Percentiles rank a stretch among this genome's conserved stretches.
These are phyloP conservation scores for Epinephelus lanceolatus DNA, from an alignment of 2,113 vertebrate genomes.

Conservation along the genomic window DNA sequence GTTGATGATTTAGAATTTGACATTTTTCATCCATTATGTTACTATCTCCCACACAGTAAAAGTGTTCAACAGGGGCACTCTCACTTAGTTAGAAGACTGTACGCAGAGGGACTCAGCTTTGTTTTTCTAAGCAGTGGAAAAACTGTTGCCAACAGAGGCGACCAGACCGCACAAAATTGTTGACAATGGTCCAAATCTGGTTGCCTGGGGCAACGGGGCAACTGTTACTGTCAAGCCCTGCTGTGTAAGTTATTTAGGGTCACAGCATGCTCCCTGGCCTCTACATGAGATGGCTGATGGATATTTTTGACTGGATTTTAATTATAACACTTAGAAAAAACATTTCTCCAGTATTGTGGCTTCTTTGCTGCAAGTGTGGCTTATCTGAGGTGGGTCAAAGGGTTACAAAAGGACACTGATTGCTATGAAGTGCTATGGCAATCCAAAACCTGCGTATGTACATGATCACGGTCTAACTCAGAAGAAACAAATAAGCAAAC, in stretches of 20 bases:
- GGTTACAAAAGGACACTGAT: neutral
- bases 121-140: conserved; percentile 49
- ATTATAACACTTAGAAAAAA: neutral
- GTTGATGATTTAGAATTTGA: neutral
- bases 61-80: conserved; percentile 22
- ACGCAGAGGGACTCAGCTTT: conserved; percentile 12
- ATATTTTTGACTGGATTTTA: conserved; percentile 35
- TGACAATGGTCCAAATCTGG: conserved; percentile 67
- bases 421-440: neutral
- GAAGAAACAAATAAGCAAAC: neutral
- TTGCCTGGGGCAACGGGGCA: conserved; percentile 48
- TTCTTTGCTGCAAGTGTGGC: neutral
- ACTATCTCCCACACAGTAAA: conserved; percentile 15
- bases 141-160: conserved; percentile 45
- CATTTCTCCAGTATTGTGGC: neutral
- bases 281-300: conserved; percentile 30
- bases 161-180: conserved; percentile 63
- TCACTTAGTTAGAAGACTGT: conserved; percentile 7
- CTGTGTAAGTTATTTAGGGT: conserved; percentile 61
- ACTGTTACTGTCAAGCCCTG: conserved; percentile 37
- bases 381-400: neutral
- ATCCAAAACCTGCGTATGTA: neutral
- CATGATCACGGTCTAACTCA: neutral
- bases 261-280: conserved; percentile 31
- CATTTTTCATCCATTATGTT: neutral